These are phyloP conservation scores for Parapsyche elsis DNA, from an alignment of 1,140 invertebrate genomes.

Conservation along the genomic window DNA sequence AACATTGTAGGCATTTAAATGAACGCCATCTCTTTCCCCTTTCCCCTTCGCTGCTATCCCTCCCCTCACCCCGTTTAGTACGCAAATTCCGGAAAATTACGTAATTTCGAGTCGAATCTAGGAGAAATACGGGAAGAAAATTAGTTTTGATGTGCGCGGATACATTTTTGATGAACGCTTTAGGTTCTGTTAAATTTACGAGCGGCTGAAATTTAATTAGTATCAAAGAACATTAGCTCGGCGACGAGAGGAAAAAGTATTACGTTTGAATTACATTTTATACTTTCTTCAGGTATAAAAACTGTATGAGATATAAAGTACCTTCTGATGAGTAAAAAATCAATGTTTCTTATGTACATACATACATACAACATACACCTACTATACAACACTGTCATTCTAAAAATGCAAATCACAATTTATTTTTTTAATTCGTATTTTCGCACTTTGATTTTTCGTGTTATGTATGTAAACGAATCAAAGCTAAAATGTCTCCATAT, in stretches of 20 bases:
- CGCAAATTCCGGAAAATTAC: slow-evolving; percentile 19
- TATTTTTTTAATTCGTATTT: no score
- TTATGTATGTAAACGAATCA: no score
- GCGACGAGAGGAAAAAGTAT: slow-evolving; percentile 1
- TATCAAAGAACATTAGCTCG: slow-evolving; percentile 11
- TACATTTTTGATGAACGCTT: slow-evolving; percentile 32
- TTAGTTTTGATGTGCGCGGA: slow-evolving; percentile 28
- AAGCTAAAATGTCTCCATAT: no score
- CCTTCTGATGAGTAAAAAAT: no score
- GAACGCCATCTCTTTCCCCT: not conserved
- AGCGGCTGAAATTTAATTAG: slow-evolving; percentile 15
- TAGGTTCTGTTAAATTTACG: slow-evolving; percentile 9
- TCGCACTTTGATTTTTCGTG: no score
- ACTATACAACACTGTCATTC: no score
- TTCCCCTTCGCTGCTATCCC: not conserved
- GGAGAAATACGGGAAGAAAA: not conserved
- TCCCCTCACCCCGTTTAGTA: not conserved
- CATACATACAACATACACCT: no score
- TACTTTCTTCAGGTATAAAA: no score
- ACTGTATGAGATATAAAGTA: no score
- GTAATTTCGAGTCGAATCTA: slow-evolving; percentile 11
- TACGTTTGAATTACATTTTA: not conserved
- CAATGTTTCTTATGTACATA: no score
- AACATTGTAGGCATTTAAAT: slow-evolving; percentile 26
- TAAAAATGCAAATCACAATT: no score